Percentiles rank a stretch among this genome's conserved stretches.
Conservation (phyloP, 2,113 vertebrate genomes). For the Oncorhynchus kisutch region DNA sequence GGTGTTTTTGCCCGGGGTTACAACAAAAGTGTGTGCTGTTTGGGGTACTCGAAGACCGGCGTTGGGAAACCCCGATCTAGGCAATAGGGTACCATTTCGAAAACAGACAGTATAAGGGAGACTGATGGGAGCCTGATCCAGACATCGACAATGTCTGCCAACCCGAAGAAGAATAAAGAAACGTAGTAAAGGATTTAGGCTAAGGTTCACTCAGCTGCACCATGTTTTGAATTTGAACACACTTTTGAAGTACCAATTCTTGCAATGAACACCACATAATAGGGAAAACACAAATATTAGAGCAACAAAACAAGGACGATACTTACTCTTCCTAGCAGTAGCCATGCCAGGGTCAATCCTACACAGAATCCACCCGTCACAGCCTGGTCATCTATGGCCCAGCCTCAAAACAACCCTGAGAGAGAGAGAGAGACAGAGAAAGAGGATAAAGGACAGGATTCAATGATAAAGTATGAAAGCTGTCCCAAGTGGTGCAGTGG, state of each 20-base stretch:
- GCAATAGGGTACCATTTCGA: no score
- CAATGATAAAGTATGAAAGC: background rate
- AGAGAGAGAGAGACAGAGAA: slow-evolving; percentile 32
- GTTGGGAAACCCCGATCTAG: no score
- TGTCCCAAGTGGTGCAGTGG: no score
- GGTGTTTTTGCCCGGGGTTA: no score
- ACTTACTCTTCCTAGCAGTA: slow-evolving; percentile 73
- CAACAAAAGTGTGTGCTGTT: no score
- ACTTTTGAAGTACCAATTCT: background rate
- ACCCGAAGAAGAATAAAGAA: no score
- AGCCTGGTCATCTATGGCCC: slow-evolving; percentile 49
- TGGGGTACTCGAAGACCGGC: no score
- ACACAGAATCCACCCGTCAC: slow-evolving; percentile 51
- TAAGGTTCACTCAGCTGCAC: no score
- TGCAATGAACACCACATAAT: background rate
- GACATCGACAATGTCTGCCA: no score
- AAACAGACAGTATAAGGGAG: background rate
- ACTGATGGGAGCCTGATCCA: background rate
- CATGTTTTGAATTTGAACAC: background rate
- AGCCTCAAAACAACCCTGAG: slow-evolving; percentile 53
- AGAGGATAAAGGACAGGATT: background rate
- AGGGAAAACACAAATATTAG: background rate
- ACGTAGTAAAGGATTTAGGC: no score
- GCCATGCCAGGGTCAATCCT: slow-evolving; percentile 62
- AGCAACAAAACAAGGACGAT: background rate